A percentile compares a stretch with the other conserved stretches of the same genome.
These are phyloP conservation scores for human DNA, from an alignment of 2,113 vertebrate genomes.

Conservation along the genomic window GRCh38 chr1:166350501-166351000, in stretches of 20 bases:
- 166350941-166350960: neutral
- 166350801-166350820: neutral
- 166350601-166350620: neutral
- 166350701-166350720: neutral
- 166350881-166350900: neutral
- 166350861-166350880: neutral
- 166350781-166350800: neutral
- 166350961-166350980: neutral
- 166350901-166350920: neutral
- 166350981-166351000: too few species aligned
- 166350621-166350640: neutral
- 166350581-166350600: neutral
- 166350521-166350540: neutral
- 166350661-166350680: neutral
- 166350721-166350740: neutral
- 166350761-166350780: neutral
- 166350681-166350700: neutral
- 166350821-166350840: neutral
- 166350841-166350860: neutral
- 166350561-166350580: neutral
- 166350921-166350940: neutral
- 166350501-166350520: neutral
- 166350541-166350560: neutral
- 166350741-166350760: neutral
- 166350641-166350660: neutral